Base-by-base conservation (phyloP, 2,888 invertebrate genomes). In the Copidosoma aretas region DNA sequence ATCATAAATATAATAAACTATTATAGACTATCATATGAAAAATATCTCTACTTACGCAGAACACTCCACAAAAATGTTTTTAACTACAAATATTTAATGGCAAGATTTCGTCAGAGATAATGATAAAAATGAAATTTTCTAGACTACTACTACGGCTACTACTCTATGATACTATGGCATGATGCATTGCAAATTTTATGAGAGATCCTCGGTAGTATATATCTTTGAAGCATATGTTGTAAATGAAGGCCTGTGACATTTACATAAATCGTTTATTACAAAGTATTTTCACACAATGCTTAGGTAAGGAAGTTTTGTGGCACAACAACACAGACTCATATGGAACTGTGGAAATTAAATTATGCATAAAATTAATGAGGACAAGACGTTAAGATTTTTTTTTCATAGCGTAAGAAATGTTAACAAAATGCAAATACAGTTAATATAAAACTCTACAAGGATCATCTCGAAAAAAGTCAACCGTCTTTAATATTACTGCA, bases 221-320 rank as follows among this genome's bases (percentile, higher is more conserved):
- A 17, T 58, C 56, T 15, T 62, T 63, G 60, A 64, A 68, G 8
- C 32, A 46, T 12, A 17, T 46, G 19, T 8, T 69, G 64, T 41
- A 64, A 68, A 68, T 64, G 68, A 68, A 66, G 64, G 67, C 58
- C 64, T 64, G 64, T 71, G 65, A 72, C 75, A 74, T 77, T 67
- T 76, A 77, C 75, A 77, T 57, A 72, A 73, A 67, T 70, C 22
- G 64, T 75, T 76, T 75, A 77, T 75, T 76, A 74, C 74, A 75
- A 75, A 74, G 54, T 69, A 68, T 72, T 73, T 71, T 65, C 63
- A 67, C 77, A 77, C 73, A 75, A 68, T 73, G 70, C 58, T 60
- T 73, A 69, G 73, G 68, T 65, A 74, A 74, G 64, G 65, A 72
- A 73, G 72, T 74, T 32, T 73, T 77, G 76, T 78, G 78, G 78